Evolutionary conservation across 2,888 invertebrate species (phyloP).

Genomic region (Caenorhabditis sulstoni): DNA sequence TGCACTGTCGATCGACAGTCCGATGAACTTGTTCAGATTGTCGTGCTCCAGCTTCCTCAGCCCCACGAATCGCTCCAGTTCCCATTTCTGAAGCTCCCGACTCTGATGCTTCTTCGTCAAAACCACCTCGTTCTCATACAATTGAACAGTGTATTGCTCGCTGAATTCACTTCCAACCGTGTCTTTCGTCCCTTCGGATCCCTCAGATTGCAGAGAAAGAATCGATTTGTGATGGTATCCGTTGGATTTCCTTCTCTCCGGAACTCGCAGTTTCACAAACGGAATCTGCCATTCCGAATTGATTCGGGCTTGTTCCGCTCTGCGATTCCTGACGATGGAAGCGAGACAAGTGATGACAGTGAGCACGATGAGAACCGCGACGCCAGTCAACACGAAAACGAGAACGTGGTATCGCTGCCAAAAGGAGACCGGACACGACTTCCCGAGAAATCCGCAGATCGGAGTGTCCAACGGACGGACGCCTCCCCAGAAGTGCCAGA

Average conservation of each 20-base stretch:
- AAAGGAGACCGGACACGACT: slow-evolving; percentile 55
- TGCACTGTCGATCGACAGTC: slow-evolving; percentile 73
- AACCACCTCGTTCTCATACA: slow-evolving; percentile 61
- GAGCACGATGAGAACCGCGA: slow-evolving; percentile 38
- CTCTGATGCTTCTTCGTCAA: slow-evolving; percentile 54
- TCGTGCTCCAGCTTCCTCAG: slow-evolving; percentile 36
- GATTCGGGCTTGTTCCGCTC: slow-evolving; percentile 55
- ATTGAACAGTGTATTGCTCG: slow-evolving; percentile 36
- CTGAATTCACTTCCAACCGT: slow-evolving; percentile 33
- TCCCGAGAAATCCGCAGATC: slow-evolving; percentile 61
- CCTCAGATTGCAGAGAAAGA: slow-evolving; percentile 25
- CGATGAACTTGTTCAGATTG: slow-evolving; percentile 74
- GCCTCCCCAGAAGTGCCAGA: slow-evolving; percentile 43
- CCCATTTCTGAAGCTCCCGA: slow-evolving; percentile 14
- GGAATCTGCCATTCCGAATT: slow-evolving; percentile 66
- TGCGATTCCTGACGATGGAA: slow-evolving; percentile 21
- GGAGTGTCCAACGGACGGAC: slow-evolving; percentile 53
- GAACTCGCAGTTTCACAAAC: slow-evolving; percentile 29
- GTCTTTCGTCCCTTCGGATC: slow-evolving; percentile 7
- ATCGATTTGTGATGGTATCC: slow-evolving; percentile 21
- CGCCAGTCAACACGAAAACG: slow-evolving; percentile 40
- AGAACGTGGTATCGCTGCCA: slow-evolving; percentile 60
- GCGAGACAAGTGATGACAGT: slow-evolving; percentile 9
- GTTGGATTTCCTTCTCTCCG: slow-evolving; percentile 22
- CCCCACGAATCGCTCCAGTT: slow-evolving; percentile 53